Evolutionary conservation across 1,140 invertebrate genomes (phyloP).

Genomic region (Drosophila auraria): DNA sequence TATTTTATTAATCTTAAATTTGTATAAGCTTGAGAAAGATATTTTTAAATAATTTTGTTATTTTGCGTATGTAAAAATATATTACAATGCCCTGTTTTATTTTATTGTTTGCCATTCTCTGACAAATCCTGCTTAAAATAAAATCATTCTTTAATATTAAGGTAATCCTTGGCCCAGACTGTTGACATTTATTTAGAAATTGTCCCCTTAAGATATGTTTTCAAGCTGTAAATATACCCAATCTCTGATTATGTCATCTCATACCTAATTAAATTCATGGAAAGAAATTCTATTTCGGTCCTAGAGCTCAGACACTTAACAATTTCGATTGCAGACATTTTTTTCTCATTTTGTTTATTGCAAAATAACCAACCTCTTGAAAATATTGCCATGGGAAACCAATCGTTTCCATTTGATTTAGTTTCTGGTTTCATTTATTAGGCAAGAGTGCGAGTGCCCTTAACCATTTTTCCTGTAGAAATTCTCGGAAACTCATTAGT

Average conservation of each 20-base stretch:
- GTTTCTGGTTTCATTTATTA: constrained; percentile 32
- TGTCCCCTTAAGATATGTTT: not conserved
- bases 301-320: constrained; percentile 8
- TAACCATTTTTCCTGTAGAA: constrained; percentile 17
- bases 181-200: not conserved
- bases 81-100: not conserved
- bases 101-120: not conserved
- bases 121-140: not conserved
- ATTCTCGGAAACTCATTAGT: constrained; percentile 66
- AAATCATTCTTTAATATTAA: not conserved
- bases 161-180: not conserved
- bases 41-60: not conserved
- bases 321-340: not conserved
- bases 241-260: not conserved
- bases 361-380: constrained; percentile 2
- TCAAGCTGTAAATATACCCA: not conserved
- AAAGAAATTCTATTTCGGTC: not conserved
- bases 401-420: constrained; percentile 45
- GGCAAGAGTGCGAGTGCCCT: constrained; percentile 6
- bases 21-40: not conserved
- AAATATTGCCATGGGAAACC: constrained; percentile 20
- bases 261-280: constrained; percentile 1
- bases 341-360: not conserved
- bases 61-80: too few species aligned
- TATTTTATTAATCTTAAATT: not conserved